Evolutionary conservation across 2,797 vertebrate species (phyloP).

Genomic region (Myiotriccus ornatus): DNA sequence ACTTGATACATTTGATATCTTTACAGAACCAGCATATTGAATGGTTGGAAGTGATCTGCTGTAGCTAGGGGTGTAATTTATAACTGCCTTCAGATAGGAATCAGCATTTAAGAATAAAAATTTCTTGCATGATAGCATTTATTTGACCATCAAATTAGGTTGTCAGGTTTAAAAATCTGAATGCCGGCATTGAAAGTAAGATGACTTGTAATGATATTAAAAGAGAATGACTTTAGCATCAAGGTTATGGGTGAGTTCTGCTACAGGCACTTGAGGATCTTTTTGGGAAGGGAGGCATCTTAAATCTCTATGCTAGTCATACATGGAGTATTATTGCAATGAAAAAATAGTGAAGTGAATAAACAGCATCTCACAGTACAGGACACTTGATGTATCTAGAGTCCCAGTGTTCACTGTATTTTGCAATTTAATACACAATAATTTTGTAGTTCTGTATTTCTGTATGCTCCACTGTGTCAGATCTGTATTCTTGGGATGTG

Average conservation of each 20-base stretch:
- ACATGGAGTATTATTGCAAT: conserved; percentile 32
- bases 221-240: conserved; percentile 30
- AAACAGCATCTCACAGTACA: conserved; percentile 22
- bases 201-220: conserved; percentile 39
- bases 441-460: conserved; percentile 64
- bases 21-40: neutral
- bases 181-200: conserved; percentile 21
- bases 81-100: conserved; percentile 11
- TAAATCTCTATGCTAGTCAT: conserved; percentile 53
- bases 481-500: conserved; percentile 75
- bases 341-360: conserved; percentile 41
- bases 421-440: conserved; percentile 56
- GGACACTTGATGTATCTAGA: conserved; percentile 27
- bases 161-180: conserved; percentile 32
- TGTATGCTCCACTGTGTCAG: conserved; percentile 43
- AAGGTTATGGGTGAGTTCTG: conserved; percentile 40
- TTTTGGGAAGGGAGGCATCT: conserved; percentile 25
- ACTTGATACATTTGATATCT: neutral
- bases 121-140: neutral
- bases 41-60: neutral
- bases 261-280: neutral
- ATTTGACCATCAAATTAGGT: neutral
- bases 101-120: conserved; percentile 4
- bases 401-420: conserved; percentile 35
- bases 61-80: neutral